Base-by-base conservation (phyloP, 2,113 vertebrate species). In the Cyanoderma ruficeps region DNA sequence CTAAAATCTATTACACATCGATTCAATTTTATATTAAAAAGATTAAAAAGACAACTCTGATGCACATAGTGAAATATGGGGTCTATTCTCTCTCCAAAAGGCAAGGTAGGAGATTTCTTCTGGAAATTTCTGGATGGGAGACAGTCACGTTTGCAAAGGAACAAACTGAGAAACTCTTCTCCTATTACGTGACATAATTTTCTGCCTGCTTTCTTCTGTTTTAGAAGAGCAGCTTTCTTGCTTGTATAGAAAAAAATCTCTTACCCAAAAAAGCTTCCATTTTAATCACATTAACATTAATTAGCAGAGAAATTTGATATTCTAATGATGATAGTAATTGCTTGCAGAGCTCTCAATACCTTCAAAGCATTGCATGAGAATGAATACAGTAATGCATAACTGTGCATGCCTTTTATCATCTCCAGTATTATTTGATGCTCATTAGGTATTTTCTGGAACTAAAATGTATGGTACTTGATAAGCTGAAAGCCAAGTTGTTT, bases 281-380 rank as follows among this genome's bases (percentile, higher is more conserved):
- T 94, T 87, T 88, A 91, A 90, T 92, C 55, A 70, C 39, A 75
- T 86, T 93, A 95, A 84, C 83, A 85, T 83, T 90, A 94, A 90
- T 95, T 76, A 94, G 75, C 67, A 91, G 84, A 65, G 93, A 94
- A 85, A 76, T 27, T 6, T 22, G 22, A 80, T 88, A 95, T 74
- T 94, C 90, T 91, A 91, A 91, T 93, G 86, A 74, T 1, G 7
- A 83, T 50, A 88, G 47, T 83, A 93, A 94, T 87, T 77, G 59
- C 81, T 92, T 65, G 63, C 80, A n/a, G 71, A 90, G 35, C 65
- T 83, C 39, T 77, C 75, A 70, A 77, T 80, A 83, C 59, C 75
- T 95, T 91, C 90, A 94, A 93, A 97, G 79, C 64, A 60, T 21
- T 74, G 47, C 84, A 41, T 21, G 68, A 80, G 83, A 83, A 93